Evolutionary conservation across 2,888 invertebrate genomes (phyloP).

Genomic region (Calameuta filiformis): DNA sequence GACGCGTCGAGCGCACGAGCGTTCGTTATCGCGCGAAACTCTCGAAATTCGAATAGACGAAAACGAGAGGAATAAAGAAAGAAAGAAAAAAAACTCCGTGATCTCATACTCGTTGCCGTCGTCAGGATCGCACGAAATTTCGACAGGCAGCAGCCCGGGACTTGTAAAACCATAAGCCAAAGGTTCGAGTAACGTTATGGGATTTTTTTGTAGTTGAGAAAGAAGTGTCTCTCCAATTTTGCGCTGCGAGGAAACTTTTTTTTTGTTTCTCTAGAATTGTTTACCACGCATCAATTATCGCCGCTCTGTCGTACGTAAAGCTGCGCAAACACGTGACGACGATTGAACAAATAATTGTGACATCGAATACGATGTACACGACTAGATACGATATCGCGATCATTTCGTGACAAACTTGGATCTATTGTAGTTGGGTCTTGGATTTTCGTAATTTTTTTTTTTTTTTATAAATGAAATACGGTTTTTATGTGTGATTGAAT

Average conservation of each 20-base stretch:
- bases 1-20: slow-evolving; percentile 23
- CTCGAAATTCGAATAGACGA: neutral
- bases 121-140: too few relatives aligned
- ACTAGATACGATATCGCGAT: neutral
- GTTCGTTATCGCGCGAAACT: slow-evolving; percentile 9
- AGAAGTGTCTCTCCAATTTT: too few relatives aligned
- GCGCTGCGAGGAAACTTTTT: too few relatives aligned
- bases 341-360: neutral
- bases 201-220: too few relatives aligned
- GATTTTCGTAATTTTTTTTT: neutral
- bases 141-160: too few relatives aligned
- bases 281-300: neutral
- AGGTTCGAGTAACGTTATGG: too few relatives aligned
- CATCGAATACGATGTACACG: neutral
- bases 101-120: too few relatives aligned
- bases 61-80: neutral
- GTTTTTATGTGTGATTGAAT: neutral
- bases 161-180: too few relatives aligned
- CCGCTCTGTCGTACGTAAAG: neutral
- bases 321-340: neutral
- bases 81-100: neutral
- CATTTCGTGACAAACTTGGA: neutral
- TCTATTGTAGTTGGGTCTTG: neutral
- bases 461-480: neutral
- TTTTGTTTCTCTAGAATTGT: too few relatives aligned